Base-by-base conservation (phyloP, 2,888 invertebrate genomes). In the Monopis laevigella region DNA sequence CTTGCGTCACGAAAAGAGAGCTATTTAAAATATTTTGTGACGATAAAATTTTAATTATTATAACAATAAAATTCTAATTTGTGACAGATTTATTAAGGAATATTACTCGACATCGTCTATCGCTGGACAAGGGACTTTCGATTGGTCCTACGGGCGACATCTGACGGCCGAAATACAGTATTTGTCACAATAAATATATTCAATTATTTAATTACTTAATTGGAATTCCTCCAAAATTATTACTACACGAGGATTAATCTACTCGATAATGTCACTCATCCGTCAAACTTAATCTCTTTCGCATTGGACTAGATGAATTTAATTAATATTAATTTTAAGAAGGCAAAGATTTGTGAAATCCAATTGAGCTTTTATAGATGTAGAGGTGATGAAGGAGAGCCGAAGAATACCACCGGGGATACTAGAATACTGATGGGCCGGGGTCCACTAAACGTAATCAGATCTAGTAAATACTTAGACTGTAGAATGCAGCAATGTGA, bases 251-350 rank as follows among this genome's bases (percentile, higher is more conserved):
- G n/a, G 11, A 36, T 16, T n/a, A 6, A 18, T 36, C 13, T 2
- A 13, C 36, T 21, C 21, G 10, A 16, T n/a, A 19, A 21, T 12
- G 13, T 36, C 36, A 36, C 74, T 71, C 68, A 73, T 60, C 62
- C 61, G 66, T 67, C 65, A 62, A 64, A 69, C 64, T 69, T 74
- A 78, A 77, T 77, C 74, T 77, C 77, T 70, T 75, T 77, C 63
- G 67, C 65, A 72, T 71, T 75, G 75, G 80, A 80, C 80, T 80
- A 80, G 80, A 78, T 73, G 74, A 73, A 71, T 74, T 69, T 63
- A n/a, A n/a, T n/a, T n/a, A 57, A 13, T 51, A 67, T 72, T 70
- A 74, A 65, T 75, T 71, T 68, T 71, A 44, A 63, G 74, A 80
- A 78, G 78, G 78, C 73, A 74, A 74, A 78, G 73, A 69, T 62